Conservation (phyloP, 2,888 invertebrate species). For the Tribolium freemani region DNA sequence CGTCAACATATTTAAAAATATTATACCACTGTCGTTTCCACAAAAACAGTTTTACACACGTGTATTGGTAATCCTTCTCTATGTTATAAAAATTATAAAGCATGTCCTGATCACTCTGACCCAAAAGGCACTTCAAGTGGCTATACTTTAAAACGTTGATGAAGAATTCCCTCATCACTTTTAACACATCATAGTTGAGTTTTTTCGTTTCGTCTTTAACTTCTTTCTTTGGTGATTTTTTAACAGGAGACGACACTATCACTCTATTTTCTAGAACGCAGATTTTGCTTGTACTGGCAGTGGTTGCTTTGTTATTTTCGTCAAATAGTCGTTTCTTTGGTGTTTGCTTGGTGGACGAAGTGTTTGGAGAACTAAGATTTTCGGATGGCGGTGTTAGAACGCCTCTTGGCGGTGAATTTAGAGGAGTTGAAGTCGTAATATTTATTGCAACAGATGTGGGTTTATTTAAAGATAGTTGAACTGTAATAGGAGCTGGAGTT, state of each 20-base stretch:
- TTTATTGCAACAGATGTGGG: neutral
- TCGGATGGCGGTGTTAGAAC: neutral
- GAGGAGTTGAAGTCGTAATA: neutral
- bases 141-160: neutral
- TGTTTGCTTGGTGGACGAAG: neutral
- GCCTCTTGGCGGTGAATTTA: neutral
- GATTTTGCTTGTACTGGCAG: neutral
- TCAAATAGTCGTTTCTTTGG: neutral
- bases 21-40: conserved; percentile 54
- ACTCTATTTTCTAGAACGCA: neutral
- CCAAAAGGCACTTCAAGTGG: conserved; percentile 10
- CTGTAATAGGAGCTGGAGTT: neutral
- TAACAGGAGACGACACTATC: neutral
- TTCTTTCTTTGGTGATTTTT: conserved; percentile 2
- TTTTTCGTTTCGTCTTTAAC: conserved; percentile 28
- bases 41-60: conserved; percentile 52
- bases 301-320: neutral
- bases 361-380: neutral
- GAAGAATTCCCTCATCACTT: conserved; percentile 8
- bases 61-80: conserved; percentile 49
- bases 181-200: conserved; percentile 13
- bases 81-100: conserved; percentile 44
- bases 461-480: neutral
- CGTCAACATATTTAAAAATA: conserved; percentile 49
- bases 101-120: conserved; percentile 17